phyloP scores from a whole-genome alignment of 30 jellyfish, hydroid and myxozoan species.

The Phacellophora camtschatica region DNA sequence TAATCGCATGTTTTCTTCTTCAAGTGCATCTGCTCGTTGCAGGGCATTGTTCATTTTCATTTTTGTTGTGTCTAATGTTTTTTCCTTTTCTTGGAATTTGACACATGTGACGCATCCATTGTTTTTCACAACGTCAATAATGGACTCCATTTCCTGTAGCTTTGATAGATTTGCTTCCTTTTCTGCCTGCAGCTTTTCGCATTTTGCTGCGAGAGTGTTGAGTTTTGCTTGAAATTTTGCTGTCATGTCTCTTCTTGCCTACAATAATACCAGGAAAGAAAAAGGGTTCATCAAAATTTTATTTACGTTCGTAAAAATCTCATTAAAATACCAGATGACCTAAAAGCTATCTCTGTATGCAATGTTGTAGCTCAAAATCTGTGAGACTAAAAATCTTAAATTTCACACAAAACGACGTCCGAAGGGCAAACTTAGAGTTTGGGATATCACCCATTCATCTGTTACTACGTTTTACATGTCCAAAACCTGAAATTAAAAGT shows the following conservation, averaged over 20 bases:
- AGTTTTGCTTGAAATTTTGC: not conserved
- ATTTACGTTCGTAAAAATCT: too few relatives aligned
- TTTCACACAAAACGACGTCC: too few relatives aligned
- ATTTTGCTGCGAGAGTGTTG: not conserved
- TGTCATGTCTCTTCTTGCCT: conserved; percentile 19
- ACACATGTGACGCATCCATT: conserved; percentile 26
- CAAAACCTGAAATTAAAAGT: too few relatives aligned
- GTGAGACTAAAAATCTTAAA: too few relatives aligned
- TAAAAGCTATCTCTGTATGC: too few relatives aligned
- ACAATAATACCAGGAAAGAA: not conserved
- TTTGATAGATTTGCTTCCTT: not conserved
- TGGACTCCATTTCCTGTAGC: not conserved
- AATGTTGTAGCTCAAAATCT: too few relatives aligned
- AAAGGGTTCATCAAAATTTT: not conserved
- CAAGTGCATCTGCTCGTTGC: conserved; percentile 1
- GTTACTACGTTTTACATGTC: too few relatives aligned
- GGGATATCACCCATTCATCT: too few relatives aligned
- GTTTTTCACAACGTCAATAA: not conserved
- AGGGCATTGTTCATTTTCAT: not conserved
- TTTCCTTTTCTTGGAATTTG: conserved; percentile 19
- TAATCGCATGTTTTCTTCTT: conserved; percentile 23
- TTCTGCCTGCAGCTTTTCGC: not conserved
- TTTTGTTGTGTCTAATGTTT: not conserved
- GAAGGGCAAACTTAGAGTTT: too few relatives aligned
- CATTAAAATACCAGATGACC: too few relatives aligned